These are phyloP conservation scores for Cyphotilapia sp. DNA, from an alignment of 2,113 vertebrate genomes.

Conservation along the genomic window DNA sequence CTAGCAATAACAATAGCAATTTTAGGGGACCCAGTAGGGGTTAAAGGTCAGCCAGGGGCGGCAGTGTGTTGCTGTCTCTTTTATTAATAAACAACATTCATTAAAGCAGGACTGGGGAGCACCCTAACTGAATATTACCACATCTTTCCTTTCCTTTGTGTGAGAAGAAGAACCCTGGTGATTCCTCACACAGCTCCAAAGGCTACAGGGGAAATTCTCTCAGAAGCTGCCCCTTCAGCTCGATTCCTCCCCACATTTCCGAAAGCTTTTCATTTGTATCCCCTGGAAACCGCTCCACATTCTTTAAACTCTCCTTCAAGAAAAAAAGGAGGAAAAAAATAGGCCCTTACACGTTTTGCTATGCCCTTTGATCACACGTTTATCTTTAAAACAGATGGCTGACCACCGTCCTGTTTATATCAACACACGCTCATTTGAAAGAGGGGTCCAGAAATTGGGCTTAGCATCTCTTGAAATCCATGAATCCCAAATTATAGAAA, in stretches of 20 bases:
- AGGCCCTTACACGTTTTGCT: slow-evolving; percentile 66
- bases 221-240: slow-evolving; percentile 68
- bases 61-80: slow-evolving; percentile 52
- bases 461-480: slow-evolving; percentile 51
- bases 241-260: slow-evolving; percentile 76
- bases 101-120: slow-evolving; percentile 59
- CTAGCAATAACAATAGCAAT: slow-evolving; percentile 5
- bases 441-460: slow-evolving; percentile 28
- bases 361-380: slow-evolving; percentile 76
- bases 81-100: slow-evolving; percentile 72
- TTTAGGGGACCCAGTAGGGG: slow-evolving; percentile 37
- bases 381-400: slow-evolving; percentile 75
- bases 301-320: slow-evolving; percentile 73
- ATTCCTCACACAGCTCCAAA: slow-evolving; percentile 73
- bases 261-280: slow-evolving; percentile 80
- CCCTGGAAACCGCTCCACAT: slow-evolving; percentile 80
- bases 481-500: slow-evolving; percentile 60
- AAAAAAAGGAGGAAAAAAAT: slow-evolving; percentile 1
- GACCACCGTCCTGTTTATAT: slow-evolving; percentile 66
- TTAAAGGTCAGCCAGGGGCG: slow-evolving; percentile 52
- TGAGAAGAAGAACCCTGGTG: slow-evolving; percentile 69
- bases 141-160: slow-evolving; percentile 68
- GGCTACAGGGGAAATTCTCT: slow-evolving; percentile 74
- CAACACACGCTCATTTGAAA: slow-evolving; percentile 59
- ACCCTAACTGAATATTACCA: slow-evolving; percentile 66